phyloP scores from a whole-genome alignment of 1,140 invertebrate species.

The Nasonia longicornis region DNA sequence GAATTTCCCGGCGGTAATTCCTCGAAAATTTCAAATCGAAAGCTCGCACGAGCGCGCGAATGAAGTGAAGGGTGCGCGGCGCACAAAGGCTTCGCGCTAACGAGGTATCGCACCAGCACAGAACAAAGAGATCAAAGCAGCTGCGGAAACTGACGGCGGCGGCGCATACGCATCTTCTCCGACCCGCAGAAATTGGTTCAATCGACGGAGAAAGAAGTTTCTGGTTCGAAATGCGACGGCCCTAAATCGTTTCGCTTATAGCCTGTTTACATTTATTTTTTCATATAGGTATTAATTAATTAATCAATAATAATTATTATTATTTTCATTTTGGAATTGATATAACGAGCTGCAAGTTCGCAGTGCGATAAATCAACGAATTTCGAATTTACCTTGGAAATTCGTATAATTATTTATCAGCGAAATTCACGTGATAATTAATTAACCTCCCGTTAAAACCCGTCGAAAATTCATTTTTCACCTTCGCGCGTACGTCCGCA shows the following conservation, averaged over 20 bases:
- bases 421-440: too few species aligned
- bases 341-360: too few species aligned
- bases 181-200: slow-evolving; percentile 1
- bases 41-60: neutral
- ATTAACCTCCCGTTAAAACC: too few species aligned
- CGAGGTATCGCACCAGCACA: slow-evolving; percentile 5
- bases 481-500: neutral
- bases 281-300: too few species aligned
- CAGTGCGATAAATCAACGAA: too few species aligned
- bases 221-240: neutral
- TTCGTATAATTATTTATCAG: too few species aligned
- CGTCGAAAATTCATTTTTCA: too few species aligned
- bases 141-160: neutral
- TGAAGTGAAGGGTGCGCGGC: neutral
- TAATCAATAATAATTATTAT: too few species aligned
- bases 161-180: neutral
- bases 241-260: neutral
- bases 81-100: slow-evolving; percentile 10
- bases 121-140: slow-evolving; percentile 33
- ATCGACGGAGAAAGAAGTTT: slow-evolving; percentile 19
- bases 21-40: neutral
- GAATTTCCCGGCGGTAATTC: neutral
- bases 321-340: too few species aligned
- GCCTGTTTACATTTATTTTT: neutral
- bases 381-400: too few species aligned